These are phyloP conservation scores for Tanytarsus gracilentus DNA, from an alignment of 2,888 invertebrate genomes.

Conservation along the genomic window DNA sequence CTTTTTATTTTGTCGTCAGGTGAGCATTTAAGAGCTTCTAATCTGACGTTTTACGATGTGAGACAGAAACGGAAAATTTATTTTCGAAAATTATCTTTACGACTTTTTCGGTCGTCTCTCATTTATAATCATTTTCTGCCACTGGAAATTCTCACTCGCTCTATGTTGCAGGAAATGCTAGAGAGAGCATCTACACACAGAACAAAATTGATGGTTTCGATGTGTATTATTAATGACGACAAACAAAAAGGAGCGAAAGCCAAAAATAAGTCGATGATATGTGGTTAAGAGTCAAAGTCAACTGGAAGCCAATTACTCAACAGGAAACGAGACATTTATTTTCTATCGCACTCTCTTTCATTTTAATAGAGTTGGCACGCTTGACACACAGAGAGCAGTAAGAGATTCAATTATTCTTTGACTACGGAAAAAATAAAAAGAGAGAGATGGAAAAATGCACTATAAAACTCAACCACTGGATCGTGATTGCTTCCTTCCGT, in stretches of 20 bases:
- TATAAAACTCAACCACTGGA: constrained; percentile 32
- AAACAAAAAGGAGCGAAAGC: too few species aligned
- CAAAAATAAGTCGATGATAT: too few species aligned
- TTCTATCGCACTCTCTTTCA: neutral
- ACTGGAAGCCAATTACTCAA: constrained; percentile 25
- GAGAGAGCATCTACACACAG: too few species aligned
- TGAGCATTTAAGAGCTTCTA: neutral
- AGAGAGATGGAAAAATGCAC: constrained; percentile 31
- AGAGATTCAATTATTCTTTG: neutral
- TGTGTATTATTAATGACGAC: constrained; percentile 11
- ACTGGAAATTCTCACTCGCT: too few species aligned
- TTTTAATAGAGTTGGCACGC: neutral
- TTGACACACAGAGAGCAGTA: neutral
- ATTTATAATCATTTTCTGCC: neutral
- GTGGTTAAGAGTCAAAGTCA: neutral
- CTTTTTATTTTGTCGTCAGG: neutral
- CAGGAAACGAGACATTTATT: constrained; percentile 16
- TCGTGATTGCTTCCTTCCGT: constrained; percentile 27
- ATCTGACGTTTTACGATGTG: constrained; percentile 1
- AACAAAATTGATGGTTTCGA: constrained; percentile 13
- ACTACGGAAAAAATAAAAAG: neutral
- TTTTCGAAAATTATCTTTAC: neutral
- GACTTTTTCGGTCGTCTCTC: neutral
- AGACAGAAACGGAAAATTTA: neutral
- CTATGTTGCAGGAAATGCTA: too few species aligned